A percentile compares a stretch with the other conserved stretches of the same genome.
phyloP scores from a whole-genome alignment of 2,888 invertebrate genomes.

The Acanthopleura granulata region DNA sequence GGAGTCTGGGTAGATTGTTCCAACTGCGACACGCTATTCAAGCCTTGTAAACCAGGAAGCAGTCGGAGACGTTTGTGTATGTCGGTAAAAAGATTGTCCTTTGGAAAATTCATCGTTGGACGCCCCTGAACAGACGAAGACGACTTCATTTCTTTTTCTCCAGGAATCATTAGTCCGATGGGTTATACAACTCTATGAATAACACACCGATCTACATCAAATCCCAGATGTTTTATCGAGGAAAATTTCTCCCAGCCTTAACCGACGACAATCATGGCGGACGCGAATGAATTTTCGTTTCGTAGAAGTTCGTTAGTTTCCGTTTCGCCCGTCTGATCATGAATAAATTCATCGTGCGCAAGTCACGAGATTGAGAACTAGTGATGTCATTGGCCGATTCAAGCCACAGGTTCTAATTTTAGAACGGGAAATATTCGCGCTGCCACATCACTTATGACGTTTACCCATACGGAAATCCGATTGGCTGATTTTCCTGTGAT shows the following conservation, averaged over 20 bases:
- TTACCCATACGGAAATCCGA: neutral
- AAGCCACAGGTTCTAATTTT: neutral
- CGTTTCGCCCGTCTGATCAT: neutral
- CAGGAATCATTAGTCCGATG: neutral
- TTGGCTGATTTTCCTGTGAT: neutral
- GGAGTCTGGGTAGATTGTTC: slow-evolving; percentile 47
- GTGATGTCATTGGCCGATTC: too few relatives aligned
- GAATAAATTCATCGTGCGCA: too few relatives aligned
- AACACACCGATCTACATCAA: too few relatives aligned
- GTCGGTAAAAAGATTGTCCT: slow-evolving; percentile 52
- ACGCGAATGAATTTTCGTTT: neutral
- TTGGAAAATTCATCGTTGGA: slow-evolving; percentile 18
- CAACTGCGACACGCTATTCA: slow-evolving; percentile 48
- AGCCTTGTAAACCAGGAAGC: slow-evolving; percentile 47
- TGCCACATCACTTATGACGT: neutral
- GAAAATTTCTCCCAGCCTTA: too few relatives aligned
- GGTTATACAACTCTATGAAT: neutral
- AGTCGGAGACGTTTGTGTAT: slow-evolving; percentile 55
- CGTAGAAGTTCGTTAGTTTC: slow-evolving; percentile 7
- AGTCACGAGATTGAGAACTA: too few relatives aligned
- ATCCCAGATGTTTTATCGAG: too few relatives aligned
- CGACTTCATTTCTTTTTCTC: slow-evolving; percentile 12
- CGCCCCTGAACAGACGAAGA: neutral
- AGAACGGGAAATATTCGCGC: neutral
- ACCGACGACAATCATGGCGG: slow-evolving; percentile 5